A percentile compares a stretch with the other conserved stretches of the same genome.
phyloP scores from a whole-genome alignment of 2,113 vertebrate genomes.

The Sebastes fasciatus region DNA sequence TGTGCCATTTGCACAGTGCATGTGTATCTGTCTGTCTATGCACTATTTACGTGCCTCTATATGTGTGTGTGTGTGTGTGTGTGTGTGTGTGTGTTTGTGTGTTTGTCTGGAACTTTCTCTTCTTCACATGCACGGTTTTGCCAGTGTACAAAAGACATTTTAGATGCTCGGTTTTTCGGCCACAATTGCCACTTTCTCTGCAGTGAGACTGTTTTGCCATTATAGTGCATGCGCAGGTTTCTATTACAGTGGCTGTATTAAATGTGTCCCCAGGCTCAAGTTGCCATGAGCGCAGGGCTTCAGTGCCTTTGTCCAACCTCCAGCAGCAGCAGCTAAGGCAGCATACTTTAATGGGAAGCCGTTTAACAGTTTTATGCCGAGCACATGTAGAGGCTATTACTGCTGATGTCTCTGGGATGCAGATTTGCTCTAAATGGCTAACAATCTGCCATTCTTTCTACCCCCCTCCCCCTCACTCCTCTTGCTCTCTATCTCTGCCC shows the following conservation, averaged over 20 bases:
- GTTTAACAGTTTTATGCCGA: constrained; percentile 75
- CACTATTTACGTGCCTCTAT: constrained; percentile 37
- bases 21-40: constrained; percentile 38
- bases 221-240: constrained; percentile 54
- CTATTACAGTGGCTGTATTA: constrained; percentile 64
- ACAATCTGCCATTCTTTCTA: constrained; percentile 62
- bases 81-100: not conserved
- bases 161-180: constrained; percentile 13
- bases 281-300: constrained; percentile 57
- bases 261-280: constrained; percentile 67
- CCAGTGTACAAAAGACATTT: constrained; percentile 38
- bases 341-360: constrained; percentile 71
- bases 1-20: constrained; percentile 53
- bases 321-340: constrained; percentile 56
- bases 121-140: constrained; percentile 18
- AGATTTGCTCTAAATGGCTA: constrained; percentile 75
- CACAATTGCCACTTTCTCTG: constrained; percentile 40
- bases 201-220: constrained; percentile 56
- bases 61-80: constrained; percentile 21
- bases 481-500: constrained; percentile 38
- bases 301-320: constrained; percentile 67
- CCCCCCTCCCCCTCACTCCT: not conserved
- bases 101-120: constrained; percentile 15
- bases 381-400: constrained; percentile 75
- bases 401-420: constrained; percentile 74